Evolutionary conservation across 2,888 invertebrate genomes (phyloP), one percentile per base, ranked within the genome.

Genomic region (Monochamus alternatus): DNA sequence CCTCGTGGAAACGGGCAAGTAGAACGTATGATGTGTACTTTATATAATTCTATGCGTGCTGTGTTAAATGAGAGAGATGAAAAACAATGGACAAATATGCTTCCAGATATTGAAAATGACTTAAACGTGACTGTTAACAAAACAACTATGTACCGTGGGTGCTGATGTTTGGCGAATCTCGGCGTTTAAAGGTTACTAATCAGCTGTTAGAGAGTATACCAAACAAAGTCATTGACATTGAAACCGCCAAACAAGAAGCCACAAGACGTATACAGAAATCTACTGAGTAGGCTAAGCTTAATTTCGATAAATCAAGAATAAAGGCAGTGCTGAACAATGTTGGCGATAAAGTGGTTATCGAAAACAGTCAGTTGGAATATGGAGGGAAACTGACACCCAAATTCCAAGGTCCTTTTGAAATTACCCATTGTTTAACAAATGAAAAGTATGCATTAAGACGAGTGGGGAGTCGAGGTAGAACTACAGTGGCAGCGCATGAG

Each of bases 111-210:
- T 47, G 67, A 75, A 55, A 62, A 75, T 22, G 71, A 72, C 44
- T 58, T 75, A 38, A 75, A 75, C 64, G 74, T 74, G 8, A 75
- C 66, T 38, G 66, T 75, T 31, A 75, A 75, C 59, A 71, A 71
- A 75, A 71, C 75, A 65, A 75, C 70, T 71, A 55, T 55, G 64
- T 71, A 12, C 75, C 71, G 8, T 65, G 65, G 58, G 71, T 71
- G 14, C 60, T 75, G 71, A 74, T 74, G 69, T 75, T 75, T 75
- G 75, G 72, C 30, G 62, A 72, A 55, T 67, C 47, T 22, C 58
- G 1, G 0, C 22, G 22, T 22, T 22, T 22, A 22, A 22, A 22
- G 22, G 22, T 1, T 22, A 22, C 22, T 12, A 38, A 74, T 52
- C 32, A 74, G 55, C 68, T 66, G 67, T 67, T 73, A 62, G 30